Base-by-base conservation (phyloP, 2,113 vertebrate species). In the Synodontis membranacea region DNA sequence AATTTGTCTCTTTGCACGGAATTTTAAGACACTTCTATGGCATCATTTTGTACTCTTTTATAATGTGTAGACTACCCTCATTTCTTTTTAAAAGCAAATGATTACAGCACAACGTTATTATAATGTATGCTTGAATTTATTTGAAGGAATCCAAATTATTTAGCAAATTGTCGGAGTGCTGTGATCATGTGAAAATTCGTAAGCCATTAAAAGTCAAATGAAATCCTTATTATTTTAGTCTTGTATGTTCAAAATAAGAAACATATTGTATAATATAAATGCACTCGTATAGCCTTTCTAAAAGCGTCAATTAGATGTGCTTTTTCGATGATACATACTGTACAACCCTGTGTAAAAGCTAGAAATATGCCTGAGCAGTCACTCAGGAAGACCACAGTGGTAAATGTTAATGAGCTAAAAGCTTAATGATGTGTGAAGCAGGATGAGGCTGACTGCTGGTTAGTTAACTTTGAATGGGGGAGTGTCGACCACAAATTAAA, bases 351-450 rank as follows among this genome's bases (percentile, higher is more conserved):
- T 78, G 58, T 84, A 84, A 87, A 84, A 75, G 68, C 72, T 62
- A 81, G 31, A 54, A 78, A 39, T 19, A 21, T 80, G 75, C 64
- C 76, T 34, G 74, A 68, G 31, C 44, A 78, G n/a, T 87, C 78
- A 58, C 17, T 80, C 46, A 68, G 66, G 64, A 46, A 76, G 72
- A 79, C 64, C 39, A 6, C 86, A 80, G 62, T n/a, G 54, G 50
- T 82, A 85, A 85, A 85, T 89, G 86, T 85, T 87, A 85, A 85
- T 87, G 83, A 86, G 84, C 62, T 86, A 46, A 87, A 85, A 82
- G 83, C 79, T 64, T 83, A 89, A 89, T 79, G 79, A 79, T 79
- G 88, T 85, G 72, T 81, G 66, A 66, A 87, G 82, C 80, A 64
- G 84, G 78, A 66, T 80, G 74, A 83, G 80, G 37, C 88, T 88